phyloP scores from a whole-genome alignment of 2,797 vertebrate species.

The Macropus fuliginosus region DNA sequence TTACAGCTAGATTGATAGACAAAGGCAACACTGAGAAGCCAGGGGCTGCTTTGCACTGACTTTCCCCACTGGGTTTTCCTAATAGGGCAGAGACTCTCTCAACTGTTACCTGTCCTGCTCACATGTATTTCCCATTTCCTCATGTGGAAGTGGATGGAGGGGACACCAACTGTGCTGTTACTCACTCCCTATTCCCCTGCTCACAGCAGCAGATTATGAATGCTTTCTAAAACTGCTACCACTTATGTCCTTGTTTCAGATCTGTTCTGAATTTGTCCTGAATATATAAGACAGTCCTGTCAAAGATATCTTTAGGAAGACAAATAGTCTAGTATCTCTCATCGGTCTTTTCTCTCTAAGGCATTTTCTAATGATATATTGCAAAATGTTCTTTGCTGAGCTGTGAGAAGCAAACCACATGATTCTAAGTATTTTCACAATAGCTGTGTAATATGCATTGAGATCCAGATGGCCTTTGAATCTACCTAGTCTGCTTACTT shows the following conservation, averaged over 20 bases:
- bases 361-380: constrained; percentile 92
- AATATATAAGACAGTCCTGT: constrained; percentile 89
- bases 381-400: constrained; percentile 95
- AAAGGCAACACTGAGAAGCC: background rate
- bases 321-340: constrained; percentile 94
- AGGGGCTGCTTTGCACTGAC: background rate
- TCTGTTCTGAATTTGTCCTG: constrained; percentile 96
- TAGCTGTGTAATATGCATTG: background rate
- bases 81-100: background rate
- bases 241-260: constrained; percentile 97
- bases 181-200: background rate
- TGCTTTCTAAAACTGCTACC: background rate
- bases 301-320: constrained; percentile 92
- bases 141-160: background rate
- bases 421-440: background rate
- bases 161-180: background rate
- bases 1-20: background rate
- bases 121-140: background rate
- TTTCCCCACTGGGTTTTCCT: background rate
- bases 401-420: constrained; percentile 91
- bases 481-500: background rate
- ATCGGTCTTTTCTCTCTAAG: constrained; percentile 95
- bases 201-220: background rate
- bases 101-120: background rate
- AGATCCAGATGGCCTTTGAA: background rate